Base-by-base conservation (phyloP, 2,797 vertebrate genomes). In the Delichon dasypus region DNA sequence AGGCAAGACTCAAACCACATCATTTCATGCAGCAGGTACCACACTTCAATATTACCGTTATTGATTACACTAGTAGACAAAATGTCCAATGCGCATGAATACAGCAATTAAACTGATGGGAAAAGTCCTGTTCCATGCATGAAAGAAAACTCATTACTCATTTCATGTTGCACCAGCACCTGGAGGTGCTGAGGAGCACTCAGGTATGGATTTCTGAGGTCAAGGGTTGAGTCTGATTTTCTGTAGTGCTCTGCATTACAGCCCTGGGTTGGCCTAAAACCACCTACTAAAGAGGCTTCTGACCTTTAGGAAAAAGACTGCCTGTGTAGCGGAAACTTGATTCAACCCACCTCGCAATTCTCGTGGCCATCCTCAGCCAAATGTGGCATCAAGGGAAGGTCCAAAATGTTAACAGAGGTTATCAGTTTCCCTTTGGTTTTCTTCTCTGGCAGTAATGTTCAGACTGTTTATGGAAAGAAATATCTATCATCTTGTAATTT, bases 271-370 rank as follows among this genome's bases (percentile, higher is more conserved):
- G 45, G 34, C 25, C 34, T 82, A 60, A 66, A 88, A 18, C 5
- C 30, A 71, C 25, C 48, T 64, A 15, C 26, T 66, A 19, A 55
- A 53, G 65, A 86, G 30, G 13, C 7, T 81, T 68, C 76, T 90
- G 66, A 55, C 13, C 26, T 70, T 86, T 21, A 76, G 40, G 32
- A 45, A 61, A 85, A 58, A 53, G 19, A 8, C 44, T 51, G 18
- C 16, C 25, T 58, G 2, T 36, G 7, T 12, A 30, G 30, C 38
- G 57, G 42, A 66, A 95, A 74, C 23, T 25, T 58, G 17, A n/a
- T 16, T 82, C 26, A 32, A 47, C 40, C 38, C 26, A 29, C 27
- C 25, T 67, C 0, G 0, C 1, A 2, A 36, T 72, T 64, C 44
- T 60, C 42, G 20, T 34, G 21, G 36, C 13, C 18, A 11, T 71